Evolutionary conservation across 2,113 vertebrate genomes (phyloP).

Genomic region (Coturnix japonica): DNA sequence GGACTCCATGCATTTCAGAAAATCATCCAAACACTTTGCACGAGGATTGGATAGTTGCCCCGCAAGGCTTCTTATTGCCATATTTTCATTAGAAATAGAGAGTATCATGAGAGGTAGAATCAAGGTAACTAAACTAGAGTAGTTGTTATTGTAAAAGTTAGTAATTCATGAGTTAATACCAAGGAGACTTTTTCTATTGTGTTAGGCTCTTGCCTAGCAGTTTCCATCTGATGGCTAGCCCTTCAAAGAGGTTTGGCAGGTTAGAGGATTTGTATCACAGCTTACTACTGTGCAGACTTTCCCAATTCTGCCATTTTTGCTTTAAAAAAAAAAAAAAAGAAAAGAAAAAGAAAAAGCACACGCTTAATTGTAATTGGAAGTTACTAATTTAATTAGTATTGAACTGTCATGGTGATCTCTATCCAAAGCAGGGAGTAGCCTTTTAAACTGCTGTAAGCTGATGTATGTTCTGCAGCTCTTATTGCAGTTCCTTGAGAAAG

Average conservation of each 20-base stretch:
- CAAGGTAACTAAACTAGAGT: neutral
- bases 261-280: neutral
- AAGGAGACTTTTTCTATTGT: neutral
- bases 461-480: neutral
- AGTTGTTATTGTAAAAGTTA: neutral
- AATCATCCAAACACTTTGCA: neutral
- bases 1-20: neutral
- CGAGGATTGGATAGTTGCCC: neutral
- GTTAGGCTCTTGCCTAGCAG: neutral
- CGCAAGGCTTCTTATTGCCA: neutral
- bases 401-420: neutral
- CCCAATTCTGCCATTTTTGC: neutral
- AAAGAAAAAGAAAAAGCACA: neutral
- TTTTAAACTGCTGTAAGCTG: neutral
- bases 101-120: neutral
- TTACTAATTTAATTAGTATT: neutral
- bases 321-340: neutral
- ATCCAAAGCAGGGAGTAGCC: neutral
- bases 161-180: neutral
- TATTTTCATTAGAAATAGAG: neutral
- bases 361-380: neutral
- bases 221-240: neutral
- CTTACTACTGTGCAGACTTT: neutral
- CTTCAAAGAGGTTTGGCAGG: neutral
- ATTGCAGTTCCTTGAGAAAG: neutral